These are phyloP conservation scores for Perca fluviatilis DNA, from an alignment of 2,113 vertebrate genomes.

Conservation along the genomic window DNA sequence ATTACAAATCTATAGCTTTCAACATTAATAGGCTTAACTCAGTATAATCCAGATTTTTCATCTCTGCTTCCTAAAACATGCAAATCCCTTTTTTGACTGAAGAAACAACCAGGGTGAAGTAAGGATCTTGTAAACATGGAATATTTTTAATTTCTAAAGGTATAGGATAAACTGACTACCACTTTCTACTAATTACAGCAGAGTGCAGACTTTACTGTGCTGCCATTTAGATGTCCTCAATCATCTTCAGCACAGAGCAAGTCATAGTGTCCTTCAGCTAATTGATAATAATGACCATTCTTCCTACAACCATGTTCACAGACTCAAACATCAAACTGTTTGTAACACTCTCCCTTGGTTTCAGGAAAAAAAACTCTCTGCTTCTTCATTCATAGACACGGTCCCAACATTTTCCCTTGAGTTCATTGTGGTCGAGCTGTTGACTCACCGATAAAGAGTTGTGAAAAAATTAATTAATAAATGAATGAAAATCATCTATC, in stretches of 20 bases:
- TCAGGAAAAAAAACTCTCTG: constrained; percentile 8
- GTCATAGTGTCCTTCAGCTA: neutral
- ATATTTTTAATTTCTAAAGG: constrained; percentile 19
- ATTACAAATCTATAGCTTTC: constrained; percentile 66
- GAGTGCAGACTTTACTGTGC: neutral
- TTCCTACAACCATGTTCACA: neutral
- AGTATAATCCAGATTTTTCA: constrained; percentile 63
- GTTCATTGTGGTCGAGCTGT: constrained; percentile 34
- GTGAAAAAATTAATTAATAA: constrained; percentile 73
- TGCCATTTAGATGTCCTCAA: neutral
- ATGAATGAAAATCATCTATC: constrained; percentile 69
- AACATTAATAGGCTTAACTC: constrained; percentile 67
- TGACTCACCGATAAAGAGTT: constrained; percentile 50
- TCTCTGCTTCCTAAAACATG: constrained; percentile 57
- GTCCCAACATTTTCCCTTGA: constrained; percentile 43
- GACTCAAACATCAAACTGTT: neutral
- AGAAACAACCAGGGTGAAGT: constrained; percentile 47
- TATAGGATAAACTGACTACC: neutral
- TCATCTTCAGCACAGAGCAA: neutral
- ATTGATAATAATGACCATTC: constrained; percentile 27
- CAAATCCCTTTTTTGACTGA: constrained; percentile 65
- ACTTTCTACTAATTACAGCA: neutral
- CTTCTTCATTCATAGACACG: constrained; percentile 38
- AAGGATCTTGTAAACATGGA: constrained; percentile 41
- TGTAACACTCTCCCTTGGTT: constrained; percentile 31